Conservation (phyloP, 2,888 invertebrate species). For the Lasioglossum pauxillum region DNA sequence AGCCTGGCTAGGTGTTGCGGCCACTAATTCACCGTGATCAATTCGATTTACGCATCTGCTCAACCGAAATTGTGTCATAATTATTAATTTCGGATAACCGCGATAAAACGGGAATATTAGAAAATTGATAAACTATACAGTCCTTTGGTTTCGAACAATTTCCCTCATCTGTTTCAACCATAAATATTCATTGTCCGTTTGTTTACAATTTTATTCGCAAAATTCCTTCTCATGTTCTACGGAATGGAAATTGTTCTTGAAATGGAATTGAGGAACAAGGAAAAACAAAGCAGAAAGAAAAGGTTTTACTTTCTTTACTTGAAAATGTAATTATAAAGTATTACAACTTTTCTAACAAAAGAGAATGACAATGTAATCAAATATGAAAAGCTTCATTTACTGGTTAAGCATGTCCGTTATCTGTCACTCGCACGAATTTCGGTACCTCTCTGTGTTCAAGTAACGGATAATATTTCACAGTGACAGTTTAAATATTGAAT, state of each 20-base stretch:
- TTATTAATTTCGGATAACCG: not conserved
- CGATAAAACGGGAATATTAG: not conserved
- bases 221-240: no score
- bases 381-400: not conserved
- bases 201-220: not conserved
- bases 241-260: no score
- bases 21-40: conserved; percentile 48
- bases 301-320: no score
- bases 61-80: conserved; percentile 45
- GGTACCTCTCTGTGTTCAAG: not conserved
- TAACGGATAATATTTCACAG: not conserved
- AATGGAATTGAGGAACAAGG: no score
- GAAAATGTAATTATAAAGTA: not conserved
- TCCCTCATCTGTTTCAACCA: not conserved
- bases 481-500: conserved; percentile 17
- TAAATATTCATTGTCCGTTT: not conserved
- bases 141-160: not conserved
- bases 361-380: not conserved
- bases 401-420: not conserved
- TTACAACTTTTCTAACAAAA: not conserved
- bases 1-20: conserved; percentile 37
- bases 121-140: not conserved
- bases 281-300: no score
- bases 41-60: conserved; percentile 38
- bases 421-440: not conserved